phyloP scores from a whole-genome alignment of 2,888 invertebrate genomes.

The Caenorhabditis drosophilae region DNA sequence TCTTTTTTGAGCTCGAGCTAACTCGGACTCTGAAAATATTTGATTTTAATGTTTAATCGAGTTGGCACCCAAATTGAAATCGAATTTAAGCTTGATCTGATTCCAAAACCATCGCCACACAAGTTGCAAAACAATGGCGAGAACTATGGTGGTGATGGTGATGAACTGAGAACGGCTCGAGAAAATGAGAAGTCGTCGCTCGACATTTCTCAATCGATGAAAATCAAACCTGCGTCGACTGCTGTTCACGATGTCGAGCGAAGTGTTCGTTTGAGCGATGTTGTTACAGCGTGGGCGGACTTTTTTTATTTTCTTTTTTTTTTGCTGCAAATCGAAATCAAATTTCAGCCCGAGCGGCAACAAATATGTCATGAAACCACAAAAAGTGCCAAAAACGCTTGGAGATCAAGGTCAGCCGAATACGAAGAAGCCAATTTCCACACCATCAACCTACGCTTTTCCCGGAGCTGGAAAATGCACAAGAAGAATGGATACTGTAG shows the following conservation, averaged over 20 bases:
- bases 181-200: background rate
- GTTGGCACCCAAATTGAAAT: too few relatives aligned
- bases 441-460: slow-evolving; percentile 8
- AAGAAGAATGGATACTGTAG: slow-evolving; percentile 8
- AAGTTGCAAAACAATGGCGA: slow-evolving; percentile 1
- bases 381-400: too few relatives aligned
- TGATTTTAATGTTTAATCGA: too few relatives aligned
- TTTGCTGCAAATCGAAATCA: background rate
- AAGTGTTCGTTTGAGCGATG: background rate
- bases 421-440: too few relatives aligned
- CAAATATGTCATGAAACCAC: too few relatives aligned
- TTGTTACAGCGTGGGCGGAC: background rate
- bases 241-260: background rate
- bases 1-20: too few relatives aligned
- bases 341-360: background rate
- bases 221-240: background rate
- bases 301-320: background rate
- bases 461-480: slow-evolving; percentile 23
- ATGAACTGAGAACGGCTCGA: background rate
- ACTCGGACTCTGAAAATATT: too few relatives aligned
- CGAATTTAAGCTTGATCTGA: too few relatives aligned
- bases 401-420: too few relatives aligned
- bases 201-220: background rate
- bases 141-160: background rate
- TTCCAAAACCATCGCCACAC: too few relatives aligned